phyloP scores from a whole-genome alignment of 2,113 vertebrate genomes.

The Carassius carassius region DNA sequence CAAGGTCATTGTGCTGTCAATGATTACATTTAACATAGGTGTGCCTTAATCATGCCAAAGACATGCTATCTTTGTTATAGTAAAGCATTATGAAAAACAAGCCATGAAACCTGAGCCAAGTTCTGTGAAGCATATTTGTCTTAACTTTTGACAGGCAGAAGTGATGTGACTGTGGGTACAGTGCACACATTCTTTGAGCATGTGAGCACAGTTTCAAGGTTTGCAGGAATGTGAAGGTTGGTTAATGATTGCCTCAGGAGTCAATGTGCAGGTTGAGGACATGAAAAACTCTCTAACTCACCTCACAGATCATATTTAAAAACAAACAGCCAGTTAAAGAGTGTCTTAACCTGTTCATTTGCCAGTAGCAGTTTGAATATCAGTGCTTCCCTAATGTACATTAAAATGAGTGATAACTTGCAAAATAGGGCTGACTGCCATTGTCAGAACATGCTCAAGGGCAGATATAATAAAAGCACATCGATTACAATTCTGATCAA shows the following conservation, averaged over 20 bases:
- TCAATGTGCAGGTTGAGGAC: slow-evolving; percentile 36
- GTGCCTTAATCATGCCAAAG: not conserved
- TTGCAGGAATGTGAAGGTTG: slow-evolving; percentile 44
- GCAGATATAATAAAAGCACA: not conserved
- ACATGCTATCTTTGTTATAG: not conserved
- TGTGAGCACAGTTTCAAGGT: slow-evolving; percentile 45
- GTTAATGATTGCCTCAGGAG: slow-evolving; percentile 55
- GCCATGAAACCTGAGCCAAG: not conserved
- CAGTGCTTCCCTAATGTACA: not conserved
- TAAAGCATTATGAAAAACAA: not conserved
- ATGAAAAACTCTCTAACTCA: not conserved
- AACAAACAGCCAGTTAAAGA: not conserved
- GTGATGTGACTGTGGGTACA: slow-evolving; percentile 1
- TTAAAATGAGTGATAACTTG: not conserved
- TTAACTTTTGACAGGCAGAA: not conserved
- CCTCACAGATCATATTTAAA: not conserved
- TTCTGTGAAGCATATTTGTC: not conserved
- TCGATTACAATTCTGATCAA: not conserved
- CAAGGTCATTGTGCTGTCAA: not conserved
- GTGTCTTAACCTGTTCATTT: not conserved
- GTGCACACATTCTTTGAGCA: slow-evolving; percentile 32
- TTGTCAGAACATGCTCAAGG: not conserved
- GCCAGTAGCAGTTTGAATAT: not conserved
- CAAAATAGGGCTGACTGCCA: not conserved
- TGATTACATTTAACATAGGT: not conserved